A percentile compares a stretch with the other conserved stretches of the same genome.
These are phyloP conservation scores for Nomada ferruginata DNA, from an alignment of 2,888 invertebrate species.

Conservation along the genomic window DNA sequence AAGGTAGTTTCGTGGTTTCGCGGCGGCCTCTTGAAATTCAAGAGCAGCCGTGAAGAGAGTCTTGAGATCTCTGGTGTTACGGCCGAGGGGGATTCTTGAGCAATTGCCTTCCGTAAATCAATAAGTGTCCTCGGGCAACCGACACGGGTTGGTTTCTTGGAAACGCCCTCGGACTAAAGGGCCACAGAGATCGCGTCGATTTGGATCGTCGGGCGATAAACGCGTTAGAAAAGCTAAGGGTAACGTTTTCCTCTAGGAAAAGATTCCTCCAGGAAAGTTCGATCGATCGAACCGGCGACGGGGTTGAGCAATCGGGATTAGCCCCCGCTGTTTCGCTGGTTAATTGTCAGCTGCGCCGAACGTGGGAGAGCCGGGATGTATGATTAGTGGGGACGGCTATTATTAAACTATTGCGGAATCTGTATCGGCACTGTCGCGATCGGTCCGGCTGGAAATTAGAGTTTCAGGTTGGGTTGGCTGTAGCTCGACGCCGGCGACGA, in stretches of 20 bases:
- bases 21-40: slow-evolving; percentile 47
- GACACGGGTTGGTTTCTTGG: slow-evolving; percentile 42
- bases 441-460: slow-evolving; percentile 9
- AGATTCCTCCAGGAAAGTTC: not conserved
- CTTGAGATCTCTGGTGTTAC: slow-evolving; percentile 59
- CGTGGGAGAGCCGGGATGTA: not conserved
- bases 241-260: not conserved
- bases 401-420: slow-evolving; percentile 10
- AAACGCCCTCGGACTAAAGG: slow-evolving; percentile 43
- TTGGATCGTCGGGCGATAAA: slow-evolving; percentile 6
- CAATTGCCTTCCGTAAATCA: slow-evolving; percentile 70
- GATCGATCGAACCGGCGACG: not conserved
- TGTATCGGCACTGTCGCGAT: not conserved
- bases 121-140: slow-evolving; percentile 66
- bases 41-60: slow-evolving; percentile 53
- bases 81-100: slow-evolving; percentile 56
- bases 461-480: slow-evolving; percentile 6
- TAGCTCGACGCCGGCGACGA: not conserved
- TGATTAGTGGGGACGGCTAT: not conserved
- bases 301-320: not conserved
- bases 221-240: not conserved
- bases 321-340: not conserved
- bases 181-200: slow-evolving; percentile 46
- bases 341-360: not conserved
- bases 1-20: slow-evolving; percentile 32